phyloP scores from a whole-genome alignment of 2,888 invertebrate genomes.

The Cephus runcator region DNA sequence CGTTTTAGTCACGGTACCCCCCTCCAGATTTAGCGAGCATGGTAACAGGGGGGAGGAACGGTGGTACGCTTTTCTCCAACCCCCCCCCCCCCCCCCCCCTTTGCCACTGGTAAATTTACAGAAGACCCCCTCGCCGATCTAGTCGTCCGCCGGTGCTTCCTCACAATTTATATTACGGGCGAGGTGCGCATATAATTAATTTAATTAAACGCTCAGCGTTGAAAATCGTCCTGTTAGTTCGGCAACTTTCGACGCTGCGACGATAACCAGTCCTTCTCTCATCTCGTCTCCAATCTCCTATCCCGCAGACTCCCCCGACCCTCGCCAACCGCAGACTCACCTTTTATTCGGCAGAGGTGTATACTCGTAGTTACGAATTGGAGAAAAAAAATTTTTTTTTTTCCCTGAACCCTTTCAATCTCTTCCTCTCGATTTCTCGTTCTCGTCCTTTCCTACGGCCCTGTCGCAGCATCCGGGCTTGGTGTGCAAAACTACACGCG shows the following conservation, averaged over 20 bases:
- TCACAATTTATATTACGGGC: conserved; percentile 62
- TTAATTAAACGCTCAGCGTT: conserved; percentile 63
- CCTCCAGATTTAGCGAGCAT: not conserved
- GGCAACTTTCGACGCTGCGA: conserved; percentile 50
- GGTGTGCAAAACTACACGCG: not conserved
- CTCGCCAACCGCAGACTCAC: conserved; percentile 11
- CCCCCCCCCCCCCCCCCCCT: conserved; percentile 20
- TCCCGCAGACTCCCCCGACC: conserved; percentile 6
- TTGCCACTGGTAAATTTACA: conserved; percentile 18
- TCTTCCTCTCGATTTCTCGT: conserved; percentile 24
- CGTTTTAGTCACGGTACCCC: not conserved
- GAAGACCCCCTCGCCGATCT: conserved; percentile 11
- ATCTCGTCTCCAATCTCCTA: not conserved
- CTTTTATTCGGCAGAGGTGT: not conserved
- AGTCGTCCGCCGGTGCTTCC: conserved; percentile 40
- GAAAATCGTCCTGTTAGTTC: conserved; percentile 59
- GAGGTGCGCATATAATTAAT: conserved; percentile 65
- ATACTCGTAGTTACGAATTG: not conserved
- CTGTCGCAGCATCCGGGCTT: conserved; percentile 21
- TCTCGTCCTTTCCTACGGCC: conserved; percentile 26
- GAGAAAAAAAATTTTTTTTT: conserved; percentile 1
- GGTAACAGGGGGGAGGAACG: not conserved
- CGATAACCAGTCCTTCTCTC: not conserved
- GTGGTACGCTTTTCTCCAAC: conserved; percentile 15
- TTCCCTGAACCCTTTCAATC: not conserved